Base-by-base conservation (phyloP, 2,888 invertebrate species). In the Lagria hirta region DNA sequence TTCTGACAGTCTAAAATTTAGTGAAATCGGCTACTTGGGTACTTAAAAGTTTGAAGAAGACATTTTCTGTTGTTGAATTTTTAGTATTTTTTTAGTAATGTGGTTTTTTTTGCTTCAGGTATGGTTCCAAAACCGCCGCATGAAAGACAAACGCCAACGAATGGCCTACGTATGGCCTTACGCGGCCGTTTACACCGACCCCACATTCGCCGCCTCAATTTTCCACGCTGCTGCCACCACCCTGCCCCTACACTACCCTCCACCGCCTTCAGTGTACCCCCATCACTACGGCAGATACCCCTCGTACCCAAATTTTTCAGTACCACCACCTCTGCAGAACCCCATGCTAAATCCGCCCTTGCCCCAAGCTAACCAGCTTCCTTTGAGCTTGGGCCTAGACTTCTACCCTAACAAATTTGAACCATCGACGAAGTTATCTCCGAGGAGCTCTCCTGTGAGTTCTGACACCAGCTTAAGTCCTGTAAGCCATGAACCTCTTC, bases 61-160 rank as follows among this genome's bases (percentile, higher is more conserved):
- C n/a, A n/a, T n/a, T n/a, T n/a, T n/a, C n/a, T n/a, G n/a, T n/a
- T n/a, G n/a, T n/a, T n/a, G n/a, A n/a, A n/a, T n/a, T n/a, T n/a
- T n/a, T n/a, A n/a, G n/a, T n/a, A n/a, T n/a, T n/a, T n/a, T n/a
- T n/a, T n/a, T n/a, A n/a, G n/a, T n/a, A n/a, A n/a, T n/a, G n/a
- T n/a, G n/a, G n/a, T n/a, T 23, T 26, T 22, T 13, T 13, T 66
- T 55, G 45, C 72, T 72, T 2, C 78, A 92, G 91, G 92, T 94
- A 11, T 98, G 98, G 98, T 99, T 99, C 70, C 95, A 95, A 79
- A 95, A 95, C 70, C 80, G 95, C 18, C 78, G 95, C 35, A 95
- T 95, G 94, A 95, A 98, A 68, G 97, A 98, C 75, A 98, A 99
- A 64, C 81, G 98, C 0, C 97, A 98, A 66, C 79, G 94, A 8